phyloP scores from a whole-genome alignment of 2,888 invertebrate genomes.

The Gisinianus flammeolus region DNA sequence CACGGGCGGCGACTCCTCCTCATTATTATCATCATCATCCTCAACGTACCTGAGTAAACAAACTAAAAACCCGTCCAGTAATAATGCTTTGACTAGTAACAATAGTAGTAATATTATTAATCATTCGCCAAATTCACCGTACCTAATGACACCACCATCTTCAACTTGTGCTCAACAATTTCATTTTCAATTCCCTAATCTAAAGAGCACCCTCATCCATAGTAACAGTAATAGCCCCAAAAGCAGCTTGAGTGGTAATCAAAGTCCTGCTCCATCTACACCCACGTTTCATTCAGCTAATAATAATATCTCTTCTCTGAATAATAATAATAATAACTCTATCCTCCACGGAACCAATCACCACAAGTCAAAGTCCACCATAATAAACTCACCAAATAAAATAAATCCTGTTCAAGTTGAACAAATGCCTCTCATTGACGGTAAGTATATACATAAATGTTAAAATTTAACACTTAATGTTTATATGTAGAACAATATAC shows the following conservation, averaged over 20 bases:
- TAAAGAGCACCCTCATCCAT: slow-evolving; percentile 40
- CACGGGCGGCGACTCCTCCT: background rate
- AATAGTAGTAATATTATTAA: slow-evolving; percentile 32
- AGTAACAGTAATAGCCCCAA: slow-evolving; percentile 19
- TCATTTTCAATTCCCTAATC: slow-evolving; percentile 40
- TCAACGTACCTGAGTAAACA: slow-evolving; percentile 41
- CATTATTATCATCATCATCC: background rate
- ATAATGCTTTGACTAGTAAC: slow-evolving; percentile 25
- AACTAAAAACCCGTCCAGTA: slow-evolving; percentile 38
- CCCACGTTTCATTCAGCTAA: slow-evolving; percentile 11
- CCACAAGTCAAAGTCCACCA: slow-evolving; percentile 33
- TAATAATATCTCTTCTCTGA: slow-evolving; percentile 19
- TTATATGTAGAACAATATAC: no score
- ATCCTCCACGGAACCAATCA: no score
- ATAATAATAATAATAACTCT: no score
- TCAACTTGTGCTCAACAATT: slow-evolving; percentile 33
- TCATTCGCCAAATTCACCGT: slow-evolving; percentile 41
- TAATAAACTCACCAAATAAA: slow-evolving; percentile 36
- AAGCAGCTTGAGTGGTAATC: slow-evolving; percentile 10
- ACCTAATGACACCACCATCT: slow-evolving; percentile 32
- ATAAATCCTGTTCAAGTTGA: slow-evolving; percentile 50
- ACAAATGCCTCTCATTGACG: slow-evolving; percentile 56
- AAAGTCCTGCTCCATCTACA: slow-evolving; percentile 35
- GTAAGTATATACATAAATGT: no score
- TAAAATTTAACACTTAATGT: no score